These are phyloP conservation scores for Cossypha polioptera DNA, from an alignment of 2,797 vertebrate genomes.

Conservation along the genomic window DNA sequence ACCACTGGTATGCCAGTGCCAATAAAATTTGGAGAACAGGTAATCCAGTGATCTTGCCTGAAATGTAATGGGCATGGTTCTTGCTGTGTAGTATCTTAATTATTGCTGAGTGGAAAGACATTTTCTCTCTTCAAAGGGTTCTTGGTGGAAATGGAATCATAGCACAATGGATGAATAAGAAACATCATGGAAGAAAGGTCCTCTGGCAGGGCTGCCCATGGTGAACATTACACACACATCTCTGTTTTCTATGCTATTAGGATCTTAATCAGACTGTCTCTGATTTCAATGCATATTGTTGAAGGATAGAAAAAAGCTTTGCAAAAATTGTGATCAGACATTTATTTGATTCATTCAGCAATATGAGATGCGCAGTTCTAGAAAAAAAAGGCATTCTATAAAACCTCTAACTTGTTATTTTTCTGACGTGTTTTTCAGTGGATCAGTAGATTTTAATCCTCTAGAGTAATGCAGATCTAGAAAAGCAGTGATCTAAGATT, in stretches of 20 bases:
- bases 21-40: background rate
- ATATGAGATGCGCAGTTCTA: rapidly evolving
- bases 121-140: background rate
- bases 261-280: background rate
- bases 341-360: background rate
- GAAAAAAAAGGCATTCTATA: background rate
- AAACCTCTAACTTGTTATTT: background rate
- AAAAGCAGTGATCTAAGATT: background rate
- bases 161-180: background rate
- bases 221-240: background rate
- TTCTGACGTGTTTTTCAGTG: background rate
- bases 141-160: background rate
- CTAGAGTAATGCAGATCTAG: background rate
- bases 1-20: background rate
- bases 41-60: background rate
- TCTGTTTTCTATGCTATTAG: background rate
- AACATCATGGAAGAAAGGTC: background rate
- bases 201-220: background rate
- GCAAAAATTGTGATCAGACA: background rate
- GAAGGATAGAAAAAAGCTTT: background rate
- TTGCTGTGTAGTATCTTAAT: background rate
- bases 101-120: background rate
- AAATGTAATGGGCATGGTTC: background rate
- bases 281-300: background rate
- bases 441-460: background rate